These are phyloP conservation scores for Scytalopus superciliaris DNA, from an alignment of 2,113 vertebrate genomes.

Conservation along the genomic window DNA sequence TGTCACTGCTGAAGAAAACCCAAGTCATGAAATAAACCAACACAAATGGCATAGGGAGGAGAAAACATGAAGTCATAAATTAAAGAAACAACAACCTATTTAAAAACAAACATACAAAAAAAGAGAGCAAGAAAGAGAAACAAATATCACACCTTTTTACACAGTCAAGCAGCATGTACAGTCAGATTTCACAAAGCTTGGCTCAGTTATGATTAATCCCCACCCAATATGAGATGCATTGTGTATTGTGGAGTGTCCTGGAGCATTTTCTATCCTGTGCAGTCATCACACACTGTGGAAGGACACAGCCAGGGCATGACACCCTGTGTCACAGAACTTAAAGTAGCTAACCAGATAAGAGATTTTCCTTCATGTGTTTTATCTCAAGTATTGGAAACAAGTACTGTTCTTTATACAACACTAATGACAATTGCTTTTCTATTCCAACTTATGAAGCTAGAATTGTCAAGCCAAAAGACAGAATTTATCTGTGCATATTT, in stretches of 20 bases:
- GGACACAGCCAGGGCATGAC: not conserved
- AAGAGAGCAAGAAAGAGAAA: not conserved
- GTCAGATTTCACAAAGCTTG: not conserved
- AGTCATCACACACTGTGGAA: not conserved
- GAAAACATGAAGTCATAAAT: not conserved
- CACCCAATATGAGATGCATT: not conserved
- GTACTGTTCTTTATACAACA: not conserved
- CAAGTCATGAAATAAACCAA: not conserved
- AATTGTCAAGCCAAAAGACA: not conserved
- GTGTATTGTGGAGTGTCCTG: not conserved
- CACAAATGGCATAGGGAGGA: not conserved
- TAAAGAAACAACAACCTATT: not conserved
- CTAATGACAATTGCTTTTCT: not conserved
- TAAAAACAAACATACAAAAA: not conserved
- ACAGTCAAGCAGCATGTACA: not conserved
- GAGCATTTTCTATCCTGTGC: not conserved
- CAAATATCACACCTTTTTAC: not conserved
- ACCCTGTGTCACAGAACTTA: not conserved
- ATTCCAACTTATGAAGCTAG: not conserved
- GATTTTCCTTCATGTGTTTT: not conserved
- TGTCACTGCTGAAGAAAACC: not conserved
- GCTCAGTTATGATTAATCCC: not conserved
- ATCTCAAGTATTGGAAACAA: not conserved
- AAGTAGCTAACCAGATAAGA: not conserved
- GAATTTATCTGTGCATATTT: not conserved